Percentiles rank a stretch among this genome's conserved stretches.
These are phyloP conservation scores for Amphipoea oculea DNA, from an alignment of 2,888 invertebrate species.

Conservation along the genomic window DNA sequence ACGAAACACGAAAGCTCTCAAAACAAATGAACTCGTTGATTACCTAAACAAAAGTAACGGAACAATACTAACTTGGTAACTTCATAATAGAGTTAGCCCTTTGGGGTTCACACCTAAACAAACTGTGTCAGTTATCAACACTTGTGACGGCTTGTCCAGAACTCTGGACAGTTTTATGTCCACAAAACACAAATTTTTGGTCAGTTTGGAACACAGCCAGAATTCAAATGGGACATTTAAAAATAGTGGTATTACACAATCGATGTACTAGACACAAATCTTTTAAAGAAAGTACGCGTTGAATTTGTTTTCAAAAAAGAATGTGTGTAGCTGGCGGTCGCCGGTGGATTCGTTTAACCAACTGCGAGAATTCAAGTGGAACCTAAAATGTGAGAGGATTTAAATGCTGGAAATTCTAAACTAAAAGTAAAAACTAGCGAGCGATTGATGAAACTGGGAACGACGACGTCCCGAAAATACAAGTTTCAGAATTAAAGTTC, in stretches of 20 bases:
- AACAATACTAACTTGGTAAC: slow-evolving; percentile 60
- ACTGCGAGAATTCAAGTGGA: slow-evolving; percentile 31
- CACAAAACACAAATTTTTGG: slow-evolving; percentile 44
- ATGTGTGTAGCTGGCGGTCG: background rate
- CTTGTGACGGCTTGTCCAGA: slow-evolving; percentile 42
- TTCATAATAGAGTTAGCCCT: slow-evolving; percentile 63
- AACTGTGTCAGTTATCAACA: slow-evolving; percentile 60
- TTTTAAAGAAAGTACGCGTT: slow-evolving; percentile 47
- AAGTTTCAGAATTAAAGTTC: slow-evolving; percentile 31
- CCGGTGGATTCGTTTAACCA: slow-evolving; percentile 39
- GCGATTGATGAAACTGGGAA: slow-evolving; percentile 20
- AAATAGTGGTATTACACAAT: slow-evolving; percentile 59
- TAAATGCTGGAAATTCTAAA: slow-evolving; percentile 36
- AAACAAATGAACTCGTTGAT: slow-evolving; percentile 64
- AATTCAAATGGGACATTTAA: slow-evolving; percentile 54
- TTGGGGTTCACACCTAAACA: slow-evolving; percentile 65
- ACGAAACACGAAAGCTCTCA: slow-evolving; percentile 49
- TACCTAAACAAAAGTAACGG: slow-evolving; percentile 58
- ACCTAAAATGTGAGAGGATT: slow-evolving; percentile 45
- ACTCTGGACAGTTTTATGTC: slow-evolving; percentile 36
- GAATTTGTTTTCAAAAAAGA: slow-evolving; percentile 37
- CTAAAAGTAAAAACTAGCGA: slow-evolving; percentile 31
- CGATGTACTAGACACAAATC: slow-evolving; percentile 28
- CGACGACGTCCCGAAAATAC: slow-evolving; percentile 1
- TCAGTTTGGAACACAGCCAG: slow-evolving; percentile 61